Evolutionary conservation across 2,113 vertebrate species (phyloP).

Genomic region (Prionailurus viverrinus): DNA sequence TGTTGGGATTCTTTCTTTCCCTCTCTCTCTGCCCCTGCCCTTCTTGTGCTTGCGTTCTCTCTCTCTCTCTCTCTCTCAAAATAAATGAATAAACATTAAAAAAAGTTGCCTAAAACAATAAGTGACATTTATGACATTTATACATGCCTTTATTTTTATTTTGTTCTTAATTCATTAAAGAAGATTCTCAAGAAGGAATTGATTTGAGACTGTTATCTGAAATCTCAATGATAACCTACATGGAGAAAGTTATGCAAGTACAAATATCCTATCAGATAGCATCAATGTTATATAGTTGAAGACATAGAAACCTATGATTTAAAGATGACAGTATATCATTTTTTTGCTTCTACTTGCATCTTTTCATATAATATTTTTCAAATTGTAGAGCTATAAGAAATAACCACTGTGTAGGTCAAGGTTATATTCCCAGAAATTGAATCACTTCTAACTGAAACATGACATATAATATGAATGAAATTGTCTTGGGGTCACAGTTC

Average conservation of each 20-base stretch:
- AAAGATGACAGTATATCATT: slow-evolving; percentile 24
- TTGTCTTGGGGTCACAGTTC: neutral
- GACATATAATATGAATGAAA: neutral
- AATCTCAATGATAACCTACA: slow-evolving; percentile 64
- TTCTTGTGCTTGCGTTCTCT: too few species aligned
- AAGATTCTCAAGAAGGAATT: slow-evolving; percentile 31
- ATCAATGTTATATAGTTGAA: slow-evolving; percentile 56
- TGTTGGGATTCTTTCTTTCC: too few species aligned
- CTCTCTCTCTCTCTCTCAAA: too few species aligned
- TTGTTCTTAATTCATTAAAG: slow-evolving; percentile 49
- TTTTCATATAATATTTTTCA: slow-evolving; percentile 47
- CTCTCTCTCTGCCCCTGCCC: too few species aligned
- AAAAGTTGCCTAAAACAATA: neutral
- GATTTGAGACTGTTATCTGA: slow-evolving; percentile 42
- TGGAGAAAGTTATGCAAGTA: slow-evolving; percentile 54
- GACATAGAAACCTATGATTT: slow-evolving; percentile 45
- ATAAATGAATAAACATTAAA: too few species aligned
- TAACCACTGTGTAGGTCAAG: neutral
- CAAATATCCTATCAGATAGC: slow-evolving; percentile 49
- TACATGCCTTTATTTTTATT: slow-evolving; percentile 27
- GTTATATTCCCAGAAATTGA: slow-evolving; percentile 31
- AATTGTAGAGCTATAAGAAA: slow-evolving; percentile 47
- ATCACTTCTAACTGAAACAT: slow-evolving; percentile 34
- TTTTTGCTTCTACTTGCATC: neutral
- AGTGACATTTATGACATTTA: neutral